Evolutionary conservation across 2,797 vertebrate species (phyloP).

Genomic region (Tiaroga cobitis): DNA sequence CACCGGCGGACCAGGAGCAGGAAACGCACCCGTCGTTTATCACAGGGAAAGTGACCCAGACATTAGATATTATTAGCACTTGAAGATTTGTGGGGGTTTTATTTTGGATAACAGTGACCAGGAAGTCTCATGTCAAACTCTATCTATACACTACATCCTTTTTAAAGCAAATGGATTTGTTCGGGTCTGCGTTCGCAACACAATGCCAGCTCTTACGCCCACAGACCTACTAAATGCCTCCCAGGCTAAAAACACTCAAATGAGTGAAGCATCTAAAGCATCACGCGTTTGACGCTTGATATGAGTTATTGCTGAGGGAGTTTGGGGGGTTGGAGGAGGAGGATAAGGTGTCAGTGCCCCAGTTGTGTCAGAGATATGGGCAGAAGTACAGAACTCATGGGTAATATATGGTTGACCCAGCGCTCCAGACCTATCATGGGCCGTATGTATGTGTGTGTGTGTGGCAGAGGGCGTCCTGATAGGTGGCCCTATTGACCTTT

Average conservation of each 20-base stretch:
- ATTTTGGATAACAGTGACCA: constrained; percentile 46
- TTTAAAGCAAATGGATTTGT: constrained; percentile 12
- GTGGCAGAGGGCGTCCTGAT: constrained; percentile 29
- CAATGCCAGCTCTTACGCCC: not conserved
- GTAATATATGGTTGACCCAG: constrained; percentile 67
- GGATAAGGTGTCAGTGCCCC: constrained; percentile 73
- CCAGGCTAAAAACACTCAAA: constrained; percentile 6
- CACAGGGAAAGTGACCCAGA: constrained; percentile 49
- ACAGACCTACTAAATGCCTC: constrained; percentile 6
- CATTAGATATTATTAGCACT: constrained; percentile 53
- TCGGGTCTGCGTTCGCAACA: not conserved
- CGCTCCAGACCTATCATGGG: constrained; percentile 50
- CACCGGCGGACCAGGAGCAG: constrained; percentile 42
- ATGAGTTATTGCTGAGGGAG: constrained; percentile 38
- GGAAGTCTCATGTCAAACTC: constrained; percentile 29
- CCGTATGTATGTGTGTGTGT: constrained; percentile 24
- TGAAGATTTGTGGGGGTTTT: constrained; percentile 47
- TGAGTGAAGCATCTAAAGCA: constrained; percentile 49
- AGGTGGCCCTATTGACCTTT: constrained; percentile 46
- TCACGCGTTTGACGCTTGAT: constrained; percentile 53
- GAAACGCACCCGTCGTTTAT: constrained; percentile 48
- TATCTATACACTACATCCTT: not conserved
- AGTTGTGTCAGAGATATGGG: constrained; percentile 73
- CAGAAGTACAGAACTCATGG: constrained; percentile 61
- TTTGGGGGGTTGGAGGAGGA: constrained; percentile 62